Percentiles rank a stretch among this genome's conserved stretches.
Evolutionary conservation across 2,113 vertebrate genomes (phyloP).

Genomic region (Dasyprocta punctata): DNA sequence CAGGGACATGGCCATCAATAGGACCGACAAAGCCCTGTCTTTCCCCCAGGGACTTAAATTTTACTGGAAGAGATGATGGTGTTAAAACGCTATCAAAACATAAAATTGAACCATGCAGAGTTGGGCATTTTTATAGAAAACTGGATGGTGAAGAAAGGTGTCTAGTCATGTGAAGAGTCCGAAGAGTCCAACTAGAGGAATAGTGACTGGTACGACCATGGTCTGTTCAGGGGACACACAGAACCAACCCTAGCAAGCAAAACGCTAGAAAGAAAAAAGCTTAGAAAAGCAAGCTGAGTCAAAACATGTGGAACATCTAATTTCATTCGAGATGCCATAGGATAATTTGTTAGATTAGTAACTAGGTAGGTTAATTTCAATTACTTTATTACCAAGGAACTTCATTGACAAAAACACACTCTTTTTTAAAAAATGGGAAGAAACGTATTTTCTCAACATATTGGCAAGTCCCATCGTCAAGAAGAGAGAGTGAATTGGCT

Average conservation of each 20-base stretch:
- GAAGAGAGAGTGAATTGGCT: slow-evolving; percentile 47
- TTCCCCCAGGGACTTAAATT: background rate
- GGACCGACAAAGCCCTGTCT: too few species aligned
- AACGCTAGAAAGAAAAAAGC: accelerated
- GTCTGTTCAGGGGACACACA: accelerated
- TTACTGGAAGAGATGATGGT: background rate
- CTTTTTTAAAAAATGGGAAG: background rate
- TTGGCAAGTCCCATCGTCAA: slow-evolving; percentile 35
- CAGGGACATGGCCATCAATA: accelerated
- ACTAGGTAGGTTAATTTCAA: slow-evolving; percentile 44
- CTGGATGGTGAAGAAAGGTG: too few species aligned
- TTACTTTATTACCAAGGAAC: slow-evolving; percentile 43
- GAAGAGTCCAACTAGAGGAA: background rate
- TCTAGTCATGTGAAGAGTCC: accelerated
- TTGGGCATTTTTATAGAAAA: background rate
- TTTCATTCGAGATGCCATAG: background rate
- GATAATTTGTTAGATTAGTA: background rate
- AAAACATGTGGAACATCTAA: accelerated
- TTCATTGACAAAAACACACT: background rate
- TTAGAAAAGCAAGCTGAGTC: background rate
- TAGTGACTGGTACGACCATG: accelerated
- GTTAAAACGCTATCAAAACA: background rate
- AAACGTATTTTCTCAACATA: slow-evolving; percentile 57
- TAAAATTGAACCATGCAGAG: background rate
- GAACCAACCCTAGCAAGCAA: background rate